phyloP scores from a whole-genome alignment of 1,140 invertebrate species.

The Pararge aegeria region DNA sequence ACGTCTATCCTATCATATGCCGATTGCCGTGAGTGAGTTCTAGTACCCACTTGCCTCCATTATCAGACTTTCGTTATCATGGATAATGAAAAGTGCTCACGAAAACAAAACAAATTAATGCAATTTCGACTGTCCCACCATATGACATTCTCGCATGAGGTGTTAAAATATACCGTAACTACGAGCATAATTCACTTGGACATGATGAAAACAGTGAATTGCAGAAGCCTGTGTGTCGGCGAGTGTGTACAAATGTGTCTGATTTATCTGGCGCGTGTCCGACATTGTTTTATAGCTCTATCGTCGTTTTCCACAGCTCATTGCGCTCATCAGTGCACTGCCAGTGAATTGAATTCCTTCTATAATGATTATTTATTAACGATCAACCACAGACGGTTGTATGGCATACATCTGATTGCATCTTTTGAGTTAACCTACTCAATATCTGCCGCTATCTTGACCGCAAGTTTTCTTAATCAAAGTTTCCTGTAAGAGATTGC shows the following conservation, averaged over 20 bases:
- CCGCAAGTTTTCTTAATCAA: no score
- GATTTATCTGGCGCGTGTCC: slow-evolving; percentile 59
- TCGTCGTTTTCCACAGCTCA: slow-evolving; percentile 42
- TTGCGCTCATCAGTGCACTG: slow-evolving; percentile 37
- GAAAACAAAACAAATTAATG: no score
- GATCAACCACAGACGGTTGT: slow-evolving; percentile 13
- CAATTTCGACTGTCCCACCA: no score
- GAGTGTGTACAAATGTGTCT: slow-evolving; percentile 53
- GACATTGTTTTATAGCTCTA: slow-evolving; percentile 57
- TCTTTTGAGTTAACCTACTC: not conserved
- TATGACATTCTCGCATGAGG: slow-evolving; percentile 3
- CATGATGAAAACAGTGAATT: slow-evolving; percentile 58
- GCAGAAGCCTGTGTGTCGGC: slow-evolving; percentile 40
- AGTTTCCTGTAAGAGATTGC: no score
- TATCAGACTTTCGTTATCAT: no score
- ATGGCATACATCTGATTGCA: not conserved
- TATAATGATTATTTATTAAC: slow-evolving; percentile 30
- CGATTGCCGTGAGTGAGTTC: no score
- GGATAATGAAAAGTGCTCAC: no score
- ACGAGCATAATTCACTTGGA: slow-evolving; percentile 30
- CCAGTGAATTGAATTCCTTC: slow-evolving; percentile 25
- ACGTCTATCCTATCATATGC: no score
- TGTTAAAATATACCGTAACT: slow-evolving; percentile 22
- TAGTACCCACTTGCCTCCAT: no score
- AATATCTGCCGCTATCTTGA: no score